Evolutionary conservation across 2,113 vertebrate genomes (phyloP), one percentile per base, ranked within the genome.

Genomic region (Silurus meridionalis): DNA sequence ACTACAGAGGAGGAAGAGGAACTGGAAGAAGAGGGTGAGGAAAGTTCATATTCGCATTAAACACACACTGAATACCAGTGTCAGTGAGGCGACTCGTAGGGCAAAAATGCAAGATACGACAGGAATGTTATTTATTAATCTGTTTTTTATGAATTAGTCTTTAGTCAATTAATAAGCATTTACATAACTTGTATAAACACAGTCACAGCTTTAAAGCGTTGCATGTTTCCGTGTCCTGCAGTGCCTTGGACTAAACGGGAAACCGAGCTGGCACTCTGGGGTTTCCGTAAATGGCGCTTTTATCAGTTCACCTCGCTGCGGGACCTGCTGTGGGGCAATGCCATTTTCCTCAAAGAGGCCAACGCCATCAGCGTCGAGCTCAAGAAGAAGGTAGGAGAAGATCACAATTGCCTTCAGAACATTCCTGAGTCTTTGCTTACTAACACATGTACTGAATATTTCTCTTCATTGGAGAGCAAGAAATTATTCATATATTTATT

Each of bases 281-380:
- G 96, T 83, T 99, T 99, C 93, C 95, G 98, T 74, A 99, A 99
- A 92, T 99, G 98, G 98, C 97, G 97, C 91, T 99, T 97, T 94
- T 99, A 99, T 92, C 98, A 99, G 91, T 99, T 99, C 93, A 99
- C 98, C 0, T 99, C 98, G 0, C 95, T 99, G 80, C 95, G 98
- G 0, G 98, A 99, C 94, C 94, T 95, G 86, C 95, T 99, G 8
- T 99, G 97, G 98, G 98, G 98, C 87, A 99, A 99, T 0, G 98
- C 98, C 80, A 97, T 99, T 92, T 99, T 99, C 90, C 95, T 99
- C 84, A 99, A 99, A 90, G 98, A 99, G 91, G 98, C 98, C 91
- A 99, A 99, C 0, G 98, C 98, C 72, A 99, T 99, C 91, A 99
- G 98, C 0, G 98, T 99, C 69, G 98, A 99, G 90, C 95, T 99